Conservation (phyloP, 1,140 invertebrate genomes). For the Papilio machaon region DNA sequence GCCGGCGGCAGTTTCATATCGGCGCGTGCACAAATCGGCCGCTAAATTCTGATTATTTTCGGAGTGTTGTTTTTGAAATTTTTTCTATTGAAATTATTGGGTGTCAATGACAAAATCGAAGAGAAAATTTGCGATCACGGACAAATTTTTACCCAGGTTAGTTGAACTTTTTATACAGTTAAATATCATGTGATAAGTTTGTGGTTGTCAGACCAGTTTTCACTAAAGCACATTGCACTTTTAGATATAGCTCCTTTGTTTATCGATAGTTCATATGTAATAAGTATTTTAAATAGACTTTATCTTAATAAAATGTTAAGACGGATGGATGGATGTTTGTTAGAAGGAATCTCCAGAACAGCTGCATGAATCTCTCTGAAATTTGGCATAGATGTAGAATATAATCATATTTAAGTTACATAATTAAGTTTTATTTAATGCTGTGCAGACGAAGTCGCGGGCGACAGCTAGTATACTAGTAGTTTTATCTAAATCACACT, state of each 20-base stretch:
- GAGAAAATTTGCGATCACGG: conserved; percentile 79
- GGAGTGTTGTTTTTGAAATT: conserved; percentile 63
- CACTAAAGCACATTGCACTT: conserved; percentile 32
- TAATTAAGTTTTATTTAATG: no score
- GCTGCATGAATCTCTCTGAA: no score
- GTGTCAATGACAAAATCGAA: conserved; percentile 82
- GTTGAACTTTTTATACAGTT: conserved; percentile 38
- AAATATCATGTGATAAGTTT: conserved; percentile 17
- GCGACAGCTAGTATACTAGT: not conserved
- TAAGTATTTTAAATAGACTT: not conserved
- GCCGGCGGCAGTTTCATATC: conserved; percentile 54
- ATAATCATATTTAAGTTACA: no score
- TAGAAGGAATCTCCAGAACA: no score
- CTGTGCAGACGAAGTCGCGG: no score
- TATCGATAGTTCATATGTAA: conserved; percentile 1
- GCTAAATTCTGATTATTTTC: conserved; percentile 60
- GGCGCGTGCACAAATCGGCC: conserved; percentile 56
- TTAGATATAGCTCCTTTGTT: conserved; percentile 9
- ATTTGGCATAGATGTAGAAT: no score
- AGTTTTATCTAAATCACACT: not conserved
- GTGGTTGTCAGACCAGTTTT: conserved; percentile 30
- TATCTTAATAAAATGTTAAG: no score
- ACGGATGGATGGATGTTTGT: no score
- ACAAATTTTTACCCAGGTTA: conserved; percentile 82
- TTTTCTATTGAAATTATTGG: conserved; percentile 66